Evolutionary conservation across 2,888 invertebrate species (phyloP).

Genomic region (Xanthorhoe spadicearia): DNA sequence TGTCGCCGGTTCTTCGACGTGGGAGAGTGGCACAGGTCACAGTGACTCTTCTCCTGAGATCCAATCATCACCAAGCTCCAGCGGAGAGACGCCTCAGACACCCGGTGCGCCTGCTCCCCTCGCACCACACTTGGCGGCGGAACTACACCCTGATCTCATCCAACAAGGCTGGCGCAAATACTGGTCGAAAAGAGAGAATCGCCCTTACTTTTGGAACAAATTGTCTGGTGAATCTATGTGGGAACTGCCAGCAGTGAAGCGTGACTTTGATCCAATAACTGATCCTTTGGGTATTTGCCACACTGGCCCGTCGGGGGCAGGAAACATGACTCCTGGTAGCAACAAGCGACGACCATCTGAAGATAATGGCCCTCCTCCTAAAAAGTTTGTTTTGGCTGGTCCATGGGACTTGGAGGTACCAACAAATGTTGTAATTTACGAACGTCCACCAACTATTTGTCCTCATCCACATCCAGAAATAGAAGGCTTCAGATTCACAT

Average conservation of each 20-base stretch:
- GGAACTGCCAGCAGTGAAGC: conserved; percentile 95
- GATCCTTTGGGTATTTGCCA: conserved; percentile 94
- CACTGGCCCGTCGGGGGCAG: conserved; percentile 73
- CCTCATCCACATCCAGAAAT: conserved; percentile 98
- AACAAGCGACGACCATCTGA: conserved; percentile 92
- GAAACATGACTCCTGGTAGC: conserved; percentile 82
- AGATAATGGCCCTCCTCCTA: conserved; percentile 91
- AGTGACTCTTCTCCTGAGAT: conserved; percentile 78
- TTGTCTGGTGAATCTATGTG: conserved; percentile 97
- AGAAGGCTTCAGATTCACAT: conserved; percentile 93
- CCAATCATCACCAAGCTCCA: conserved; percentile 74
- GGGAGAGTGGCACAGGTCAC: conserved; percentile 71
- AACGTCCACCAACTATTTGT: conserved; percentile 92
- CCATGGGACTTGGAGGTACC: conserved; percentile 98
- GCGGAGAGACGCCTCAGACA: conserved; percentile 82
- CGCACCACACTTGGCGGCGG: conserved; percentile 76
- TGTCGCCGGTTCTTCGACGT: conserved; percentile 76
- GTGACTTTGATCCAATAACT: conserved; percentile 95
- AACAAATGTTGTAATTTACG: conserved; percentile 95
- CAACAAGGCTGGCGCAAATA: conserved; percentile 98
- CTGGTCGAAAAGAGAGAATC: conserved; percentile 97
- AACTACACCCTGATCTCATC: conserved; percentile 79
- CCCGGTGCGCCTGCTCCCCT: conserved; percentile 85
- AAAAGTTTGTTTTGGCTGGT: conserved; percentile 94
- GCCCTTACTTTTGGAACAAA: conserved; percentile 99